Evolutionary conservation across 1,140 invertebrate genomes (phyloP).

Genomic region (Pseudomyrmex cubaensis): DNA sequence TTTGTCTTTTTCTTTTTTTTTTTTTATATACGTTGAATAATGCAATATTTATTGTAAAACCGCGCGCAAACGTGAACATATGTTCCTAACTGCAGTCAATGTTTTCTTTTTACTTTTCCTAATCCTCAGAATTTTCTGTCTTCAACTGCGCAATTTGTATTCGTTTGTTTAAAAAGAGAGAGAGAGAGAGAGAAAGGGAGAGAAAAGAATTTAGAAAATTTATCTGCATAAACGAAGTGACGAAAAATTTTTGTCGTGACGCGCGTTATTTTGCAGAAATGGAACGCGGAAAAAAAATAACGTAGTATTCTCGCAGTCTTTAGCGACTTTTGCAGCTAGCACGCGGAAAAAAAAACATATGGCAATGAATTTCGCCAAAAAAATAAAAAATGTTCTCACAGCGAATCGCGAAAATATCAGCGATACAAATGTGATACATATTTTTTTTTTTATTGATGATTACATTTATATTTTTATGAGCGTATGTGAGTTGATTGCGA

Average conservation of each 20-base stretch:
- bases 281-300: neutral
- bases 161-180: too few species aligned
- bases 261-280: neutral
- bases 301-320: constrained; percentile 7
- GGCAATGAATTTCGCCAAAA: constrained; percentile 3
- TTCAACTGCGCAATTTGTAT: too few species aligned
- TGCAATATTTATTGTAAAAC: neutral
- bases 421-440: neutral
- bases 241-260: neutral
- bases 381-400: neutral
- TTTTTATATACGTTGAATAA: neutral
- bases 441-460: neutral
- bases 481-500: neutral
- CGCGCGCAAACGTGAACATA: too few species aligned
- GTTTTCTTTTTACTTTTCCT: too few species aligned
- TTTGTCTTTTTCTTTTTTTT: too few species aligned
- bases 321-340: constrained; percentile 25
- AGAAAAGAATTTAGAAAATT: neutral
- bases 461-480: constrained; percentile 9
- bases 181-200: too few species aligned
- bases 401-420: neutral
- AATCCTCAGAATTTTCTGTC: too few species aligned
- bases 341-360: constrained; percentile 10
- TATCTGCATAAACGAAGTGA: neutral
- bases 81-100: too few species aligned